Base-by-base conservation (phyloP, 2,797 vertebrate species). In the Thunnus albacares region DNA sequence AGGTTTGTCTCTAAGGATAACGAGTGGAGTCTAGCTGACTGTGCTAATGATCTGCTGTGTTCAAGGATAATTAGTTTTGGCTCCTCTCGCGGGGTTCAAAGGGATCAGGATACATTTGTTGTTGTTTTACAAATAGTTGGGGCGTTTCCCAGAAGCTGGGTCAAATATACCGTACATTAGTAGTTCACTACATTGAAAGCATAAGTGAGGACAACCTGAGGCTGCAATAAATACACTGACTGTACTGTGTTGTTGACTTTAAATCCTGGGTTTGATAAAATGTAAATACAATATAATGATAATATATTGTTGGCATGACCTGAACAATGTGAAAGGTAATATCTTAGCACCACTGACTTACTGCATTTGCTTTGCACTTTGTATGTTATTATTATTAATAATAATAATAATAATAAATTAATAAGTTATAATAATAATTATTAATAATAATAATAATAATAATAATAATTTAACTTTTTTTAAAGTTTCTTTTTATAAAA, bases 41-140 rank as follows among this genome's bases (percentile, higher is more conserved):
- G 53, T n/a, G 74, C 61, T 83, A 89, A 89, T 91, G 83, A 84
- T 87, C 77, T 4, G 49, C 62, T 76, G 47, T 55, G 61, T 81
- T 88, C 64, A 79, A 61, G 56, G 52, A 53, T 90, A 87, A 93
- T 91, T 91, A 45, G 22, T 71, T 81, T 79, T 43, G 58, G 49
- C 58, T 87, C 68, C 63, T 86, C 47, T 75, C 33, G 41, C 9
- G 8, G 64, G 17, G 87, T 86, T 71, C 43, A 66, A n/a, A 57
- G 1, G 75, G 63, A 80, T 88, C 45, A 14, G 67, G 53, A 82
- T 59, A 38, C 70, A 82, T 82, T 77, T 86, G n/a, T 79, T 88
- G 74, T 80, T 81, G 63, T 79, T 79, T 80, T 69, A 72, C 75
- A 80, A 87, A 88, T 71, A 76, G 57, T 18, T 63, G 26, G 45